phyloP scores from a whole-genome alignment of 2,113 vertebrate species.

The Scomber scombrus region DNA sequence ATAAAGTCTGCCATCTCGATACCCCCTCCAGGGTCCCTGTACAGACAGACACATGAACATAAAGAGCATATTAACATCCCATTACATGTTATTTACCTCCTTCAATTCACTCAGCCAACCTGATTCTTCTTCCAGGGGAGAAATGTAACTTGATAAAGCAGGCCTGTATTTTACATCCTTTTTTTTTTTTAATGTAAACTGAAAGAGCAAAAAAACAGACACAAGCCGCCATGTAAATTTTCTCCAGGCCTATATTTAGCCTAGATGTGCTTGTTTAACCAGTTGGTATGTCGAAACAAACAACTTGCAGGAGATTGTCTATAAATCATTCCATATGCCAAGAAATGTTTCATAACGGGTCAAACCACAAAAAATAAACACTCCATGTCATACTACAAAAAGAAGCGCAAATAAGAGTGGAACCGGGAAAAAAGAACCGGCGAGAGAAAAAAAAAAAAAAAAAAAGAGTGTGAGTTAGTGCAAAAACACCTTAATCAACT shows the following conservation, averaged over 20 bases:
- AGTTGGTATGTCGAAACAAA: constrained; percentile 64
- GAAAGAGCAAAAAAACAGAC: constrained; percentile 35
- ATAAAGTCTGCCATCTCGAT: constrained; percentile 98
- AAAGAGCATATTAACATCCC: background rate
- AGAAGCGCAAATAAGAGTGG: background rate
- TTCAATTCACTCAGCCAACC: background rate
- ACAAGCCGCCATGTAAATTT: constrained; percentile 37
- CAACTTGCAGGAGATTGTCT: constrained; percentile 48
- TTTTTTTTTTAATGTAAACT: too few species aligned
- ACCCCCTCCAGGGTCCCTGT: constrained; percentile 96
- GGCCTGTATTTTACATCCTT: constrained; percentile 26
- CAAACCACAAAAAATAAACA: constrained; percentile 48
- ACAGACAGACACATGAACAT: constrained; percentile 27
- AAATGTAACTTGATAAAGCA: constrained; percentile 21
- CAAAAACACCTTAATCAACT: constrained; percentile 52
- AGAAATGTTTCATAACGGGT: constrained; percentile 48
- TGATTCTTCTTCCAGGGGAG: background rate
- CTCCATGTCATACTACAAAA: constrained; percentile 8
- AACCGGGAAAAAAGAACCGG: constrained; percentile 10
- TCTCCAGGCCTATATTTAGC: constrained; percentile 66
- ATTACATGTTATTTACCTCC: background rate
- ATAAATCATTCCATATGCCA: constrained; percentile 74
- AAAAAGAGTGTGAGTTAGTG: constrained; percentile 22
- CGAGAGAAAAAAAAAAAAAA: background rate
- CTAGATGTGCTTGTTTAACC: constrained; percentile 65